A percentile compares a stretch with the other conserved stretches of the same genome.
phyloP scores from a whole-genome alignment of 2,888 invertebrate species.

The Dynastes maya region DNA sequence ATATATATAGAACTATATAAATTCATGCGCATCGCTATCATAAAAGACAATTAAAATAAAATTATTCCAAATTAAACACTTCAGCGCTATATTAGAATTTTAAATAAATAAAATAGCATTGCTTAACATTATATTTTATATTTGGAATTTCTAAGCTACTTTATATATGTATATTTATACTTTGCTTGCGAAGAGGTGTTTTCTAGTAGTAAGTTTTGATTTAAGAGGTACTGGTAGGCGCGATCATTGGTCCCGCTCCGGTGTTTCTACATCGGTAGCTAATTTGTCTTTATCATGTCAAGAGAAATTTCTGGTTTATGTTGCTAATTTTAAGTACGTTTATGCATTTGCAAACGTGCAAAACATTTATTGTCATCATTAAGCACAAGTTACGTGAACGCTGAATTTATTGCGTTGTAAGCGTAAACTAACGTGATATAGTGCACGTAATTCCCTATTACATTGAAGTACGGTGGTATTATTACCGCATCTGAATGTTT shows the following conservation, averaged over 20 bases:
- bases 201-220: neutral
- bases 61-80: too few relatives aligned
- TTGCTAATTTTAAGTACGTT: slow-evolving; percentile 10
- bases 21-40: too few relatives aligned
- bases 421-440: neutral
- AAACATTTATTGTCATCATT: slow-evolving; percentile 13
- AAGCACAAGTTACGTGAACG: neutral
- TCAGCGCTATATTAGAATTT: too few relatives aligned
- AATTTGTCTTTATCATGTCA: slow-evolving; percentile 22
- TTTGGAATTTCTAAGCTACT: neutral
- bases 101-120: too few relatives aligned
- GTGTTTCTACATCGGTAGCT: slow-evolving; percentile 7
- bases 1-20: too few relatives aligned
- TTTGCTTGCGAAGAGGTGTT: neutral
- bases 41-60: too few relatives aligned
- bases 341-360: neutral
- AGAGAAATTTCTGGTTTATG: slow-evolving; percentile 7
- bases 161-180: neutral
- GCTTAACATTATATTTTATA: too few relatives aligned
- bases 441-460: neutral
- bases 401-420: neutral
- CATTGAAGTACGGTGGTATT: neutral
- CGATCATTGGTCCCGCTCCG: slow-evolving; percentile 11
- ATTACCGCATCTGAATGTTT: neutral
- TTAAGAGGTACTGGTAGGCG: neutral